Percentiles rank a stretch among this genome's conserved stretches.
Evolutionary conservation across 2,797 vertebrate genomes (phyloP).

Genomic region (Microcaecilia unicolor): DNA sequence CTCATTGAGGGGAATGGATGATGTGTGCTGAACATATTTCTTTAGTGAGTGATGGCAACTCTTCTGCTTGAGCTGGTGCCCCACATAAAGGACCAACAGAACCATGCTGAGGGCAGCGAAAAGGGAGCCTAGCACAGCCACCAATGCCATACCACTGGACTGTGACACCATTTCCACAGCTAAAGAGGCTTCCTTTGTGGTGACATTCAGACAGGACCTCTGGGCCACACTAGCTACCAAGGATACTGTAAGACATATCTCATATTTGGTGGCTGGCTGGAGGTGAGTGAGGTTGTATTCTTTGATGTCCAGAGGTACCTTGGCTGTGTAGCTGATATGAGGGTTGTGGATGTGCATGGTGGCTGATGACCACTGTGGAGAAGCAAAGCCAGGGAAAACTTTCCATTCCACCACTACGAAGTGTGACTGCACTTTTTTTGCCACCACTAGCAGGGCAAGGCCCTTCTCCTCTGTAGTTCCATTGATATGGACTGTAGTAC

Average conservation of each 20-base stretch:
- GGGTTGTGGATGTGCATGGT: constrained; percentile 66
- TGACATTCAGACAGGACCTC: constrained; percentile 64
- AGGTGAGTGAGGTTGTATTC: constrained; percentile 75
- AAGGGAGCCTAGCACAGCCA: constrained; percentile 66
- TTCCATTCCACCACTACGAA: constrained; percentile 72
- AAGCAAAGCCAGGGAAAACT: constrained; percentile 24
- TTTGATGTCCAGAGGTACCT: constrained; percentile 65
- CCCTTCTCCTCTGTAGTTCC: constrained; percentile 6
- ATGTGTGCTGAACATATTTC: constrained; percentile 67
- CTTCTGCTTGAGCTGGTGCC: constrained; percentile 59
- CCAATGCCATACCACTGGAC: constrained; percentile 58
- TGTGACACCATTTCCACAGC: constrained; percentile 54
- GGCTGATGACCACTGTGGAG: constrained; percentile 56
- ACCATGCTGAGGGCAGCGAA: constrained; percentile 66
- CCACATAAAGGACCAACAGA: constrained; percentile 61
- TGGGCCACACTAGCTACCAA: constrained; percentile 8
- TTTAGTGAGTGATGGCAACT: constrained; percentile 65
- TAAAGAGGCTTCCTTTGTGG: constrained; percentile 63
- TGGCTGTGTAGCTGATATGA: constrained; percentile 70
- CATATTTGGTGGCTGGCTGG: constrained; percentile 62
- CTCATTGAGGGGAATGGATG: constrained; percentile 66
- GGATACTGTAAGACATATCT: constrained; percentile 63
- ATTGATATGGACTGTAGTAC: constrained; percentile 10
- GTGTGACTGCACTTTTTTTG: constrained; percentile 57
- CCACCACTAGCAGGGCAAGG: constrained; percentile 47